Conservation (phyloP, 2,888 invertebrate genomes). For the Coelopa pilipes region DNA sequence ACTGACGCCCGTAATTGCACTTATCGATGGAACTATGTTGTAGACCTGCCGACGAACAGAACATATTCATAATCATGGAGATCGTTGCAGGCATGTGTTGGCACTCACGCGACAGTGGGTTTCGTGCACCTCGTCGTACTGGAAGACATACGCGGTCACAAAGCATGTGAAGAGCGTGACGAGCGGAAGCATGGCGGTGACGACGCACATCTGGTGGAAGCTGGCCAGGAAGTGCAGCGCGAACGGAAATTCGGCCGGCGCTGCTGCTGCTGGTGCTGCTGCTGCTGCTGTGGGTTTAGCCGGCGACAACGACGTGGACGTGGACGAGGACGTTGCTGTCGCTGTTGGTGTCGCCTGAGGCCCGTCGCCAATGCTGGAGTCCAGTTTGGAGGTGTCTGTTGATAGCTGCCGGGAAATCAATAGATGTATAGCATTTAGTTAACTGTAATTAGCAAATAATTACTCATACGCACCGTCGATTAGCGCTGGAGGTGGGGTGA, state of each 20-base stretch:
- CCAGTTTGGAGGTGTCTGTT: constrained; percentile 19
- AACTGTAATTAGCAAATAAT: too few relatives aligned
- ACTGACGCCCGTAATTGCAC: constrained; percentile 93
- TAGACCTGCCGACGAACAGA: too few relatives aligned
- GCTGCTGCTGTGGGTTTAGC: constrained; percentile 14
- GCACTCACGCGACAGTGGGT: constrained; percentile 92
- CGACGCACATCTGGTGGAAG: constrained; percentile 82
- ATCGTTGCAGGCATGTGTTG: neutral
- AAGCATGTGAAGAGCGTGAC: constrained; percentile 88
- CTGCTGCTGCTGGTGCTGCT: constrained; percentile 25
- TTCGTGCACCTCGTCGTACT: constrained; percentile 93
- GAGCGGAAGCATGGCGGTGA: constrained; percentile 87
- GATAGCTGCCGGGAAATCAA: neutral
- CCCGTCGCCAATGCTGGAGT: neutral
- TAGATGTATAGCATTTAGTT: too few relatives aligned
- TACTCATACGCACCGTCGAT: neutral
- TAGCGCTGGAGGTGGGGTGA: neutral
- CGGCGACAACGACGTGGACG: constrained; percentile 18
- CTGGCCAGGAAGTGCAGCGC: constrained; percentile 78
- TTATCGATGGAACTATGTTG: constrained; percentile 94
- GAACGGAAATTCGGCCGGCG: constrained; percentile 29
- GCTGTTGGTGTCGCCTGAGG: constrained; percentile 12
- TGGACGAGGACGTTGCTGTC: constrained; percentile 15
- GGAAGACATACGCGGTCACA: constrained; percentile 88
- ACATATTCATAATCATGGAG: neutral